Base-by-base conservation (phyloP, 2,888 invertebrate species). In the Calephelis perditalis region DNA sequence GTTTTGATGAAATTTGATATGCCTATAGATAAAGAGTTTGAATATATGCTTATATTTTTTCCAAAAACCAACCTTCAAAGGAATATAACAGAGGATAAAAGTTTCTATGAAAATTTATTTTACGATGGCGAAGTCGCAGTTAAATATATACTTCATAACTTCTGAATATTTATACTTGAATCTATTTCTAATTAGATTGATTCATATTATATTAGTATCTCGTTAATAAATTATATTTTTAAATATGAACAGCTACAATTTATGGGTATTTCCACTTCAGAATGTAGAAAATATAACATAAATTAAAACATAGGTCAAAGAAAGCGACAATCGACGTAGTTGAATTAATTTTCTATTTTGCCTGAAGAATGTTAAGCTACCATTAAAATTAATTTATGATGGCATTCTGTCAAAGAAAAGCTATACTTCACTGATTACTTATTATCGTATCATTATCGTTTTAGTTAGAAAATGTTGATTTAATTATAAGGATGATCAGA, bases 301-400 rank as follows among this genome's bases (percentile, higher is more conserved):
- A 49, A 49, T 49, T 35, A 49, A 10, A 49, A 26, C 26, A 9
- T 15, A 35, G 35, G 59, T 44, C 52, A 52, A 54, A 44, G 59
- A 59, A 59, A 52, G 59, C 43, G 52, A 58, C 45, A 35, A 52
- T 26, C 35, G 57, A 43, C 47, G 15, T 43, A 60, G 54, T 52
- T 60, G 56, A 64, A 64, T 63, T 60, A 59, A 63, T 59, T 65
- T 59, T 59, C 58, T 59, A 57, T 61, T 58, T 63, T 60, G 49
- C 49, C 49, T 52, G 35, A 52, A 49, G 59, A 62, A 60, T 61
- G 52, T 59, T 52, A 61, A 63, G 52, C n/a, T 36, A 52, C 59
- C 58, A 62, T 60, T 60, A 63, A 45, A 36, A 59, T 60, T 44
- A 63, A 60, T 60, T 63, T 63, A 60, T 56, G 49, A 58, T 59